Base-by-base conservation (phyloP, 2,113 vertebrate genomes). In the Dromas ardeola region DNA sequence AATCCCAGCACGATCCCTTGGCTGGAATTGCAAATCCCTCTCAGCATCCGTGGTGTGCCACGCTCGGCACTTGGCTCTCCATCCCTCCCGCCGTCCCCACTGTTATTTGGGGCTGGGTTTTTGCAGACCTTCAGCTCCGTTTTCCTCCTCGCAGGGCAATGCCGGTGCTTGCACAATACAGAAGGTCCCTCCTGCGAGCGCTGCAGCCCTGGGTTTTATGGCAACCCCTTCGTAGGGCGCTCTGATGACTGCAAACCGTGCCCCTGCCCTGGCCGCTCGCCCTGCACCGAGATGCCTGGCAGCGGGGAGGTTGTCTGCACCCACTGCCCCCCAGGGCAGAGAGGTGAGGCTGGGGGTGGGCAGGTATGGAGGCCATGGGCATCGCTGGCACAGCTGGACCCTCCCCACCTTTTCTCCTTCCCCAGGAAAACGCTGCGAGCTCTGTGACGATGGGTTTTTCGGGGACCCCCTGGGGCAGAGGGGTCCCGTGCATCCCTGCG, bases 391-490 rank as follows among this genome's bases (percentile, higher is more conserved):
- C 1, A 1, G 27, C 49, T 1, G 5, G 45, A 81, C 25, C 22
- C 86, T 70, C 29, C 22, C 17, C 27, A 5, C 38, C 11, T 58
- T 47, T 7, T 38, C 2, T 0, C 49, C 34, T 26, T 90, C 59
- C 30, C 50, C 86, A 99, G 99, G 99, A 15, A 98, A 96, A 29
- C 98, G 98, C 91, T 99, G 99, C 29, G 99, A 99, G 97, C 97
- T 98, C 90, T 99, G 99, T 2, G 99, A 99, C 0, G 99, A 99
- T 0, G 99, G 99, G 59, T 99, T 98, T 98, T 98, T 99, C 1
- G 99, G 99, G 11, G 99, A 99, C 82, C 99, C 99, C 1, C 90
- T 99, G 96, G 99, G 99, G 43, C 97, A 96, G 83, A 97, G 97
- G 2, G 99, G 98, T 3, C 53, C n/a, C 0, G 74, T 82, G 63